Conservation (phyloP, 1,140 invertebrate genomes). For the Zaprionus africanus region DNA sequence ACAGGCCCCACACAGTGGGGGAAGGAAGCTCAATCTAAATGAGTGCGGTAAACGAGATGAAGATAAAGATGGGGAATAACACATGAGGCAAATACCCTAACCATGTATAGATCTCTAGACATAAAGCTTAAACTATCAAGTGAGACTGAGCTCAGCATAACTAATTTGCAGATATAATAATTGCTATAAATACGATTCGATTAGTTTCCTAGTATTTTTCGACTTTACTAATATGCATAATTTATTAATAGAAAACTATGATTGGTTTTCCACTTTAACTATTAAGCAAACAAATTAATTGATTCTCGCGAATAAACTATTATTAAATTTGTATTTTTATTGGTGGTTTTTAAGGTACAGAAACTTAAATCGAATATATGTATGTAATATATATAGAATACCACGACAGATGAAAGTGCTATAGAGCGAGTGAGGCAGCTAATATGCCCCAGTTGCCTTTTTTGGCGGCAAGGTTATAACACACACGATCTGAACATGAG, state of each 20-base stretch:
- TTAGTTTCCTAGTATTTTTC: neutral
- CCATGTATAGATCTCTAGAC: neutral
- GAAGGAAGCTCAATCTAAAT: slow-evolving; percentile 48
- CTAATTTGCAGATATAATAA: neutral
- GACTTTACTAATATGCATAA: slow-evolving; percentile 5
- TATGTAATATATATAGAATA: neutral
- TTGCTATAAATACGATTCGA: neutral
- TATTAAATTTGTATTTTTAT: no score
- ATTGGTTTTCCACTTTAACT: neutral
- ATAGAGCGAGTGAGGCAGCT: neutral
- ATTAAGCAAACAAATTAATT: neutral
- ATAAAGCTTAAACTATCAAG: neutral
- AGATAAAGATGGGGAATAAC: neutral
- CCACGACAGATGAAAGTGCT: neutral
- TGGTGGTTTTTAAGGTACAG: no score
- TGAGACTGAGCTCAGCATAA: neutral
- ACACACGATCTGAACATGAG: slow-evolving; percentile 46
- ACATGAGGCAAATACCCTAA: slow-evolving; percentile 1
- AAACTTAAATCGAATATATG: neutral
- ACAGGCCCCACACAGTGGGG: slow-evolving; percentile 1
- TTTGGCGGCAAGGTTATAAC: neutral
- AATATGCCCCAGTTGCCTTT: neutral
- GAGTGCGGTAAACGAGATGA: slow-evolving; percentile 27
- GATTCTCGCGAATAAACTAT: neutral
- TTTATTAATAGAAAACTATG: neutral